Conservation (phyloP, 2,113 vertebrate species). For the Lophius piscatorius region DNA sequence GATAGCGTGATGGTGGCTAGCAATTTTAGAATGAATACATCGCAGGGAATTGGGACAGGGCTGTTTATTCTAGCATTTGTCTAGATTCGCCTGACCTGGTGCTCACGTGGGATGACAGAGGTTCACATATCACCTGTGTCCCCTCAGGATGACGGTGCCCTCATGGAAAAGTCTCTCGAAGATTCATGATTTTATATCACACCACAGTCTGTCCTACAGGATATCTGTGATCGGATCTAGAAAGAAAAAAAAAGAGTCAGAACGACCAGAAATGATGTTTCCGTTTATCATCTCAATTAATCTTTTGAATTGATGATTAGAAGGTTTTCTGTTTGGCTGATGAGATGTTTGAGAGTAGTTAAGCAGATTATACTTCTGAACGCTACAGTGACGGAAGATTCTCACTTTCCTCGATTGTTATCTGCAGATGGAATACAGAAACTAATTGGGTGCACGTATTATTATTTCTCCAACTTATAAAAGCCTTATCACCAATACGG, state of each 20-base stretch:
- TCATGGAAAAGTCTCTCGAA: too few species aligned
- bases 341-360: conserved; percentile 8
- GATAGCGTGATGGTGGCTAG: too few species aligned
- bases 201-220: too few species aligned
- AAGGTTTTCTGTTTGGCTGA: neutral
- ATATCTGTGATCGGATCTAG: too few species aligned
- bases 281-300: too few species aligned
- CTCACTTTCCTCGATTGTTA: conserved; percentile 8
- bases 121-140: neutral
- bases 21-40: neutral
- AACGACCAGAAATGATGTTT: too few species aligned
- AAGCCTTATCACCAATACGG: neutral
- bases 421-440: too few species aligned
- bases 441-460: conserved; percentile 8
- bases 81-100: neutral
- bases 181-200: too few species aligned
- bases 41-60: neutral
- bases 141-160: neutral
- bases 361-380: conserved; percentile 8
- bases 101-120: neutral
- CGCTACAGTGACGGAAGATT: conserved; percentile 6
- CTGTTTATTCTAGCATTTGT: neutral
- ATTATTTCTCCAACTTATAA: conserved; percentile 4
- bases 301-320: conserved; percentile 4
- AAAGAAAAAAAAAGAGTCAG: too few species aligned